Evolutionary conservation across 2,797 vertebrate species (phyloP), one percentile per base, ranked within the genome.

Genomic region (Thamnophis elegans): DNA sequence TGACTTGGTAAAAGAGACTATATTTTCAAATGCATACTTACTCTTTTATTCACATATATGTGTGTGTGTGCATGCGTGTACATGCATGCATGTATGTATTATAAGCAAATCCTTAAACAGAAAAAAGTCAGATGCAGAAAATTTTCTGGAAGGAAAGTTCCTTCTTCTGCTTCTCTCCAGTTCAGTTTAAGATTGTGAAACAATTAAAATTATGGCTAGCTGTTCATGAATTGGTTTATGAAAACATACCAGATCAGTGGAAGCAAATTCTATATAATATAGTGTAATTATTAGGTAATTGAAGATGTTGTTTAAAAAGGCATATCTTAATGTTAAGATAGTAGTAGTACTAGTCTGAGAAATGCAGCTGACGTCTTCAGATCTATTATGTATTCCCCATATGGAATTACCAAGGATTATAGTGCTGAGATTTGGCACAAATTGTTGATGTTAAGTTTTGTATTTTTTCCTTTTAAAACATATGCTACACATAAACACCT

Each of bases 1-100:
- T 97, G 97, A 96, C 96, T 97, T 97, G 97, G 97, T 98, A 97
- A 97, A 97, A 98, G 96, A 96, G 97, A 96, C 95, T 96, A 95
- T 94, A 93, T 94, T 94, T 93, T 95, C 87, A 95, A 92, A 0
- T 85, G 87, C 94, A 4, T 95, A 59, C 59, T 95, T 87, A 68
- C 0, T 93, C 25, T 36, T 16, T 88, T 94, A 89, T 85, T 73
- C 54, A 28, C 32, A 13, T 55, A 7, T 1, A 1, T 56, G 56
- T 18, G 56, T 58, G 6, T 54, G 6, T 26, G 0, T 90, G 28
- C 3, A 7, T 53, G 13, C 1, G 9, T 26, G 11, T 94, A 54
- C 60, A 85, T 94, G 20, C 12, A 60, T 91, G 78, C 32, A 65
- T 7, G 0, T 95, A 55, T 94, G 20, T 1, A 89, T 87, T 93